phyloP scores from a whole-genome alignment of 2,113 vertebrate genomes.

The Zosterops japonicus region DNA sequence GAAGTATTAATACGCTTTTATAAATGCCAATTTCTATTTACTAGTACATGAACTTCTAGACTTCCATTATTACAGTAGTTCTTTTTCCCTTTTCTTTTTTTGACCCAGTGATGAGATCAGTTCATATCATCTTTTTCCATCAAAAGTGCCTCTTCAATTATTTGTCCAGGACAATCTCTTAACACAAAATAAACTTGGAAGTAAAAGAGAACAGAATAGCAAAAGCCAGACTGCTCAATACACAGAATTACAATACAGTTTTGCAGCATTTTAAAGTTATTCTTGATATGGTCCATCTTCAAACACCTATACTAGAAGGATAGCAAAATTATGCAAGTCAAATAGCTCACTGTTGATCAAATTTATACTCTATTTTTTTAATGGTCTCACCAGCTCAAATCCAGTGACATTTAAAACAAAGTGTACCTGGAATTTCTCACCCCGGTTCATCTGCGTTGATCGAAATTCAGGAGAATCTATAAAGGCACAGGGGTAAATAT shows the following conservation, averaged over 20 bases:
- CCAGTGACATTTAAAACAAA: neutral
- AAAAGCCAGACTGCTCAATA: neutral
- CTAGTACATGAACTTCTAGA: neutral
- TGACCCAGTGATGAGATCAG: neutral
- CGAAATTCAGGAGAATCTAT: constrained; percentile 98
- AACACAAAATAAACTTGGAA: neutral
- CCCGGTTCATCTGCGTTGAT: constrained; percentile 93
- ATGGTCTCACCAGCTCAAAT: neutral
- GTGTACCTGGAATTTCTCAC: constrained; percentile 95
- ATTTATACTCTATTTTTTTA: neutral
- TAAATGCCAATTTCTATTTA: neutral
- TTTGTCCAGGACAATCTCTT: neutral
- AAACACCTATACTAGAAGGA: neutral
- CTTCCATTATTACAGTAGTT: neutral
- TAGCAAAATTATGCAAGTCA: neutral
- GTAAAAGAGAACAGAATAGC: neutral
- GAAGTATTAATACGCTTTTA: neutral
- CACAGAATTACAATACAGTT: neutral
- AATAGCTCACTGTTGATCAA: neutral
- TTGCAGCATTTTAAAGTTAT: neutral
- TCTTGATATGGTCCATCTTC: neutral
- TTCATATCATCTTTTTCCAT: neutral
- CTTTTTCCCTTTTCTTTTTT: neutral
- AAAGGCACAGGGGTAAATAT: constrained; percentile 97
- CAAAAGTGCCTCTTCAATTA: neutral